These are phyloP conservation scores for Adrianichthys oophorus DNA, from an alignment of 2,797 vertebrate genomes.

Conservation along the genomic window DNA sequence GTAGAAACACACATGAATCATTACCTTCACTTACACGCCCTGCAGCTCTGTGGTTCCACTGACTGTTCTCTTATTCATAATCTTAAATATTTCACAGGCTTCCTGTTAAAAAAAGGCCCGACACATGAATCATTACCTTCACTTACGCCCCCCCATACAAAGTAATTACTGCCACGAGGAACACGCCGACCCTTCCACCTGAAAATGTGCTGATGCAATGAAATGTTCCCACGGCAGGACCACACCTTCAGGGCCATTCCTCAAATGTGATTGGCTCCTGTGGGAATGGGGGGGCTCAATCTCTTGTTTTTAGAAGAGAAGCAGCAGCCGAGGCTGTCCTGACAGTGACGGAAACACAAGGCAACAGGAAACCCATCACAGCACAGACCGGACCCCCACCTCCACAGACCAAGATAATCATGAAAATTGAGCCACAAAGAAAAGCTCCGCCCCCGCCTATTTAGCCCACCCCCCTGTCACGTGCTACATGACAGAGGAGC, in stretches of 20 bases:
- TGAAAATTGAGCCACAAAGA: slow-evolving; percentile 38
- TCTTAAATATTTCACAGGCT: slow-evolving; percentile 54
- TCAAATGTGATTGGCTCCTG: slow-evolving; percentile 28
- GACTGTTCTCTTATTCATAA: slow-evolving; percentile 41
- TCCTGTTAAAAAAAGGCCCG: slow-evolving; percentile 31
- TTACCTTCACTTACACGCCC: neutral
- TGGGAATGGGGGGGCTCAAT: slow-evolving; percentile 7
- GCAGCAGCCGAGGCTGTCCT: slow-evolving; percentile 8
- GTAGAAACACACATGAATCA: too few relatives aligned
- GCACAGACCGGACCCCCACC: slow-evolving; percentile 42
- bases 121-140: slow-evolving; percentile 48
- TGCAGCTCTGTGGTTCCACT: slow-evolving; percentile 3
- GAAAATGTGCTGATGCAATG: slow-evolving; percentile 54
- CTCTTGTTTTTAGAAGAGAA: slow-evolving; percentile 8
- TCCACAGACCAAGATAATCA: slow-evolving; percentile 39
- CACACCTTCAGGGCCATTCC: slow-evolving; percentile 9
- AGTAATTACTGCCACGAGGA: slow-evolving; percentile 54
- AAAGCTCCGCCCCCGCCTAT: slow-evolving; percentile 2
- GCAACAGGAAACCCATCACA: slow-evolving; percentile 51
- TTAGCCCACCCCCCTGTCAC: slow-evolving; percentile 27
- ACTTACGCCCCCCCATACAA: slow-evolving; percentile 38
- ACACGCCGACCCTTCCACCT: slow-evolving; percentile 42
- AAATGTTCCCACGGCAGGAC: slow-evolving; percentile 33
- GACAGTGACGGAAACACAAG: slow-evolving; percentile 49
- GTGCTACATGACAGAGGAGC: slow-evolving; percentile 18